Percentiles rank a stretch among this genome's conserved stretches.
Conservation (phyloP, 1,140 invertebrate species). For the Drosophila insularis region DNA sequence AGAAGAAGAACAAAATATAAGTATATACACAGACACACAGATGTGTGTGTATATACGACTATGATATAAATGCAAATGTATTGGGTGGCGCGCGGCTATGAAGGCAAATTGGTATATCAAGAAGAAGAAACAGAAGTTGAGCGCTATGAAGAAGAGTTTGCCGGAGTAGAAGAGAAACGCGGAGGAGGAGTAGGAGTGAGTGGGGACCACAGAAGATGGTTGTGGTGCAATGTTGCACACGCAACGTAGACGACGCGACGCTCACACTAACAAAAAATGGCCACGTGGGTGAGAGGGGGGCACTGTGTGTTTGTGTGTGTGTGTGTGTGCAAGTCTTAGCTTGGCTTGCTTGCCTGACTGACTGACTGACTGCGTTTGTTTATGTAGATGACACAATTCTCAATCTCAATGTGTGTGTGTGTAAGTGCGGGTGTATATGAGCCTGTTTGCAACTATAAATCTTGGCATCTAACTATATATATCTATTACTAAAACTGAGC, state of each 20-base stretch:
- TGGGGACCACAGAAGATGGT: conserved; percentile 5
- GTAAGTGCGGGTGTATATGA: background rate
- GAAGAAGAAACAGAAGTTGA: conserved; percentile 7
- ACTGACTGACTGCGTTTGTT: conserved; percentile 59
- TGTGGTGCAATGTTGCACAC: conserved; percentile 9
- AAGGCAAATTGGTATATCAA: conserved; percentile 11
- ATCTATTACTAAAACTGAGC: conserved; percentile 16
- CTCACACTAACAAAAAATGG: background rate
- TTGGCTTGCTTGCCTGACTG: conserved; percentile 44
- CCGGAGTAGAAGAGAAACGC: background rate
- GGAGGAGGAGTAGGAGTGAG: background rate
- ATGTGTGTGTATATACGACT: conserved; percentile 30
- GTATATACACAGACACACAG: conserved; percentile 29
- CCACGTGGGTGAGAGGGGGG: background rate
- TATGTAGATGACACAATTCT: conserved; percentile 74
- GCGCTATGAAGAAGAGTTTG: background rate
- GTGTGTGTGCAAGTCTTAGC: background rate
- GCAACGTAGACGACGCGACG: conserved; percentile 11
- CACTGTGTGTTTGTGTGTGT: background rate
- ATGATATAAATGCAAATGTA: conserved; percentile 49
- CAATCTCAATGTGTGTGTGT: conserved; percentile 32
- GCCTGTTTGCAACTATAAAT: conserved; percentile 1
- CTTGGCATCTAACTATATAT: background rate
- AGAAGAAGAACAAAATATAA: conserved; percentile 34
- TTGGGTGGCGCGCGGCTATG: conserved; percentile 6